These are phyloP conservation scores for Sylvietta virens DNA, from an alignment of 2,113 vertebrate genomes.

Conservation along the genomic window DNA sequence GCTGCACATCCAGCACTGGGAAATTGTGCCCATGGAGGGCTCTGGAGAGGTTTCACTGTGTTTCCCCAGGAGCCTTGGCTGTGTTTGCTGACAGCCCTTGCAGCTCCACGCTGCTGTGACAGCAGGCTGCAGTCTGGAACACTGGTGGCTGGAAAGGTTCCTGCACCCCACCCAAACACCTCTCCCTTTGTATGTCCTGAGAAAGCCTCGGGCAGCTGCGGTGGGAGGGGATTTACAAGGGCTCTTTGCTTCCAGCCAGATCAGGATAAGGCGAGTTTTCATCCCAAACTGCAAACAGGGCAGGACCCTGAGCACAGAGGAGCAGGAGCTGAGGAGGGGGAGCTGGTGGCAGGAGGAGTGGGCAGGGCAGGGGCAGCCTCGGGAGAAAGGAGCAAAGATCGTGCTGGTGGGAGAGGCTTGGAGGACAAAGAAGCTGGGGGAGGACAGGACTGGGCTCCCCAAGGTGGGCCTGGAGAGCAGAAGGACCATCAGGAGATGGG, in stretches of 20 bases:
- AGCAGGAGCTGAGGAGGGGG: fast-evolving
- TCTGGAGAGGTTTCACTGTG: fast-evolving
- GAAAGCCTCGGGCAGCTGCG: fast-evolving
- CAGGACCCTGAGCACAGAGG: fast-evolving
- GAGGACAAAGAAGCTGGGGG: neutral
- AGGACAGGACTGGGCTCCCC: neutral
- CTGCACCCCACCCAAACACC: neutral
- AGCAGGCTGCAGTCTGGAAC: neutral
- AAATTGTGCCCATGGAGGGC: fast-evolving
- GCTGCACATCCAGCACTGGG: neutral
- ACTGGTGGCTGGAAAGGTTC: neutral
- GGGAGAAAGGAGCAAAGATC: neutral
- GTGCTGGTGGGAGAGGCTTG: fast-evolving
- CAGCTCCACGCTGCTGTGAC: neutral
- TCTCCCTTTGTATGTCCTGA: neutral
- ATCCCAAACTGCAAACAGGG: neutral
- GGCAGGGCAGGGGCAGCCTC: fast-evolving
- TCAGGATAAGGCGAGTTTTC: fast-evolving
- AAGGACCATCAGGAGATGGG: neutral
- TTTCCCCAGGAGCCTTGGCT: neutral
- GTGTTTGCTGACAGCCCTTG: neutral
- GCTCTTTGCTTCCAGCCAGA: neutral
- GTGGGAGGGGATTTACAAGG: neutral
- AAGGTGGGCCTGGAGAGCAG: neutral
- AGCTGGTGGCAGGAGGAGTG: neutral